A percentile compares a stretch with the other conserved stretches of the same genome.
These are phyloP conservation scores for Trochalopteron elliotii DNA, from an alignment of 2,113 vertebrate species.

Conservation along the genomic window DNA sequence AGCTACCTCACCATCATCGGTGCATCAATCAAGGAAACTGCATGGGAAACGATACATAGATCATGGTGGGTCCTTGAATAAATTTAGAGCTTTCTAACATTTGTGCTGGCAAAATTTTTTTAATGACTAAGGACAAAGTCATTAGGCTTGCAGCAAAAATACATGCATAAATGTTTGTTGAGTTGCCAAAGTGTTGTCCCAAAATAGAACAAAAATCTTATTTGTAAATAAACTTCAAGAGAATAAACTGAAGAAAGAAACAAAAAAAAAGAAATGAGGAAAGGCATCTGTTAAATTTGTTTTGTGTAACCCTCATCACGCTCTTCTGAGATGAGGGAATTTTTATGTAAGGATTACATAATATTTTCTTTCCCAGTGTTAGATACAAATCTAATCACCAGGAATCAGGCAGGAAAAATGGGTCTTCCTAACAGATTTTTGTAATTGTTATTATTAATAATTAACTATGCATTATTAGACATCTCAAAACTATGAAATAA, in stretches of 20 bases:
- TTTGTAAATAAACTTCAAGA: neutral
- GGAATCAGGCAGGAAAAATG: neutral
- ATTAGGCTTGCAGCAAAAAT: neutral
- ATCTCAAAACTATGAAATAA: neutral
- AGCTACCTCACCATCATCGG: fast-evolving
- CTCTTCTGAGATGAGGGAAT: neutral
- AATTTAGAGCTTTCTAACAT: neutral
- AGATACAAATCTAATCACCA: neutral
- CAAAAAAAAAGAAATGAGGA: neutral
- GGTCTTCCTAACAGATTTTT: neutral
- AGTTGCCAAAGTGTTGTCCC: neutral
- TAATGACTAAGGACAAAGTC: neutral
- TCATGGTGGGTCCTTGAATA: neutral
- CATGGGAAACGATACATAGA: neutral
- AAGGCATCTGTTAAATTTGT: neutral
- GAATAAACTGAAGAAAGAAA: neutral
- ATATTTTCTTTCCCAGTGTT: neutral
- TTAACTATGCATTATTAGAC: neutral
- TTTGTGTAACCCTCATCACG: neutral
- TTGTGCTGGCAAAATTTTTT: neutral
- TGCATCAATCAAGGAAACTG: neutral
- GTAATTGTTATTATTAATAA: neutral
- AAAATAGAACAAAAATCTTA: neutral
- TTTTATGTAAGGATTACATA: neutral
- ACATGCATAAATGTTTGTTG: neutral